Evolutionary conservation across 2,797 vertebrate species (phyloP).

Genomic region (Onychomys leucogaster): DNA sequence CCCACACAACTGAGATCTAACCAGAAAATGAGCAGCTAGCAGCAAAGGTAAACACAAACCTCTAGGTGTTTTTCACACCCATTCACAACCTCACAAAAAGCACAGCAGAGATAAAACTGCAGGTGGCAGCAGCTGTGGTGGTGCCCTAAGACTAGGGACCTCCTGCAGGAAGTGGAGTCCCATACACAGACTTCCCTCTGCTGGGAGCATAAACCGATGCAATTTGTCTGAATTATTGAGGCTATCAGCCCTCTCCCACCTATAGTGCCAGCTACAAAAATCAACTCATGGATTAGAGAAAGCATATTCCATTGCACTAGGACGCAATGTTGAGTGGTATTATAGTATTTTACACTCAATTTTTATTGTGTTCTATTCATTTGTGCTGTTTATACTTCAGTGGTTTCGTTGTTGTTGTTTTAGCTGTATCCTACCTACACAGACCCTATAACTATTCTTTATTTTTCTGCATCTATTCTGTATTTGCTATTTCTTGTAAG

Average conservation of each 20-base stretch:
- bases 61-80: too few species aligned
- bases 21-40: background rate
- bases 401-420: background rate
- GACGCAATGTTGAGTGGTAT: background rate
- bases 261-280: background rate
- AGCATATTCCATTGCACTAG: background rate
- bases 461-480: background rate
- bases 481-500: background rate
- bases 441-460: background rate
- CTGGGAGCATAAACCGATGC: background rate
- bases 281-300: background rate
- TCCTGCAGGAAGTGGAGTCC: background rate
- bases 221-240: background rate
- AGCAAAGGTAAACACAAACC: background rate
- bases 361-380: background rate
- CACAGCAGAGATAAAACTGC: too few species aligned
- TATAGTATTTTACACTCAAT: background rate
- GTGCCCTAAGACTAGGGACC: background rate
- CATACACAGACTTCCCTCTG: background rate
- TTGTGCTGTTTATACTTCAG: background rate
- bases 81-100: background rate
- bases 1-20: background rate
- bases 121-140: background rate
- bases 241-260: background rate
- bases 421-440: background rate